phyloP scores from a whole-genome alignment of 1,140 invertebrate genomes.

The Drosophila eugracilis region DNA sequence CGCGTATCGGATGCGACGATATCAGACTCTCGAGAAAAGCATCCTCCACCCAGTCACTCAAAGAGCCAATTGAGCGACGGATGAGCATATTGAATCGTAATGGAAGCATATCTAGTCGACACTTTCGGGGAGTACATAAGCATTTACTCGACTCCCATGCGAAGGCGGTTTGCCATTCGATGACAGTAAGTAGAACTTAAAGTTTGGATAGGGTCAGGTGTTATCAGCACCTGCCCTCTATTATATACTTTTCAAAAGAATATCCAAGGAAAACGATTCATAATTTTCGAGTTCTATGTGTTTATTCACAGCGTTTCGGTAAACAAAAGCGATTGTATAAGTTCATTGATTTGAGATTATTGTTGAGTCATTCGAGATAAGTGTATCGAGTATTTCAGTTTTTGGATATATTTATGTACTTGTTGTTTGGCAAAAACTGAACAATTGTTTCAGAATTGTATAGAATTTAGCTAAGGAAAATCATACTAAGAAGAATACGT shows the following conservation, averaged over 20 bases:
- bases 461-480: background rate
- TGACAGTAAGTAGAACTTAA: slow-evolving; percentile 89
- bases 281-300: slow-evolving; percentile 3
- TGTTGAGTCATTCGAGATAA: slow-evolving; percentile 36
- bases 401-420: slow-evolving; percentile 18
- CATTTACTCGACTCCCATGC: slow-evolving; percentile 90
- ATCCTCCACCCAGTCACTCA: slow-evolving; percentile 65
- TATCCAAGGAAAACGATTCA: background rate
- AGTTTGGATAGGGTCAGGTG: background rate
- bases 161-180: slow-evolving; percentile 88
- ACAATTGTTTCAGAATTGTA: background rate
- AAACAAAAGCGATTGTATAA: slow-evolving; percentile 49
- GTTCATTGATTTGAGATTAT: slow-evolving; percentile 39
- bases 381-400: slow-evolving; percentile 10
- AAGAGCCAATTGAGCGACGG: slow-evolving; percentile 53
- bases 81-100: slow-evolving; percentile 76
- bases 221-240: background rate
- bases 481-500: background rate
- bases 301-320: slow-evolving; percentile 29
- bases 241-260: background rate
- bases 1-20: slow-evolving; percentile 41
- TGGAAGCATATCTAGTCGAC: slow-evolving; percentile 75
- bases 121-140: slow-evolving; percentile 91
- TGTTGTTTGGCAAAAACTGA: slow-evolving; percentile 4
- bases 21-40: slow-evolving; percentile 37